Evolutionary conservation across 2,888 invertebrate species (phyloP), one percentile per base, ranked within the genome.

Genomic region (Tortrix viridana): DNA sequence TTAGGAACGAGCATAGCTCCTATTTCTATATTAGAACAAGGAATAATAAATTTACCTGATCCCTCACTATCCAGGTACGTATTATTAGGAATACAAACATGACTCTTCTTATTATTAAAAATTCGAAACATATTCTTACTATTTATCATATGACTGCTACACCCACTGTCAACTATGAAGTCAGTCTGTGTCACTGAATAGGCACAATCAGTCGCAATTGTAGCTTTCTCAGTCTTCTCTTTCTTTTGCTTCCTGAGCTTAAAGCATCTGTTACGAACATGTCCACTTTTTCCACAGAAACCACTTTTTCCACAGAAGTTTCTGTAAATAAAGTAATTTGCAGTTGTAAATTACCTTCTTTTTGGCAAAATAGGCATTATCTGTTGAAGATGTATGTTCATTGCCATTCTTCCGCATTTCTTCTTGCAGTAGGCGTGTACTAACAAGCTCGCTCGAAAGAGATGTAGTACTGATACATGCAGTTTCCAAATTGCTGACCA

Each of bases 351-450:
- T 20, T 43, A 43, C 16, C 12, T 9, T 3, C 18, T 2, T 23
- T 54, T 44, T 0, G 54, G 23, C 16, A 54, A 12, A 23, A 43
- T 43, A 5, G 54, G 43, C 7, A 23, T 22, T 4, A 22, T 3
- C 16, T 19, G 12, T 9, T 12, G 19, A 46, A 5, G 16, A 3
- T 23, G 5, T 16, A 7, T 22, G 0, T 12, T 18, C 3, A 6
- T 19, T 16, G 9, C 20, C 4, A 22, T 23, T 43, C 53, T 53
- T 46, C 5, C 44, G 5, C 5, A 43, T 16, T 18, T 54, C 53
- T 26, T 54, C 53, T 16, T 54, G 53, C 1, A 54, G n/a, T 16
- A 54, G 18, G n/a, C 53, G 43, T 14, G 53, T 41, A 23, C 53
- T n/a, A 1, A 54, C 54, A 2, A 54, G 4, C 7, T 54, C 54